Evolutionary conservation across 1,140 invertebrate genomes (phyloP).

Genomic region (Thaumetopoea pityocampa): DNA sequence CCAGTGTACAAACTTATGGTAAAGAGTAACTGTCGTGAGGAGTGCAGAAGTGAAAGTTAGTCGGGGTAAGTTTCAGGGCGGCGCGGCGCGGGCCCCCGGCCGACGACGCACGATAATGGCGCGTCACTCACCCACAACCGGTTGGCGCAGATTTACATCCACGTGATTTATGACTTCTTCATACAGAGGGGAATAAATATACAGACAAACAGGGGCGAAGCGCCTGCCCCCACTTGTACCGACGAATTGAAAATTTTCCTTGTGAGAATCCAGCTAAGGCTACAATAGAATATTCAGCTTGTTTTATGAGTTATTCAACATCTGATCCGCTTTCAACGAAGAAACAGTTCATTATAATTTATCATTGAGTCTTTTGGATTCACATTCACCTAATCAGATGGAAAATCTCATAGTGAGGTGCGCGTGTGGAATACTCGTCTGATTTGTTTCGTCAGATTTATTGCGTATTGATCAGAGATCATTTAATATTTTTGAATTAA

Average conservation of each 20-base stretch:
- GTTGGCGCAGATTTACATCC: constrained; percentile 73
- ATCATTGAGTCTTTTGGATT: constrained; percentile 8
- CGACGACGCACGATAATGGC: constrained; percentile 55
- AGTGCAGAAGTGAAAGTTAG: constrained; percentile 46
- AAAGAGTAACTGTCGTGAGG: constrained; percentile 39
- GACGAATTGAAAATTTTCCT: constrained; percentile 25
- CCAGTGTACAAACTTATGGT: constrained; percentile 47
- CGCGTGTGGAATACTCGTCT: too few species aligned
- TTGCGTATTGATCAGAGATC: too few species aligned
- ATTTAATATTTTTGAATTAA: too few species aligned
- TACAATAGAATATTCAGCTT: constrained; percentile 13
- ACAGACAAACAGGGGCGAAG: constrained; percentile 45
- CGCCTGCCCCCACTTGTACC: constrained; percentile 12
- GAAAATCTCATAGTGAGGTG: too few species aligned
- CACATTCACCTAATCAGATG: too few species aligned
- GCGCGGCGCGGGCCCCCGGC: constrained; percentile 28
- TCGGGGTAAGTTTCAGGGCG: constrained; percentile 51
- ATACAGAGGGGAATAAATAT: constrained; percentile 66
- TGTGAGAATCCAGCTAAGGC: constrained; percentile 16
- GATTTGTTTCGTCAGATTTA: too few species aligned
- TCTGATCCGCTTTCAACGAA: constrained; percentile 9
- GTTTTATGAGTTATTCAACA: constrained; percentile 10
- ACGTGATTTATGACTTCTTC: constrained; percentile 72
- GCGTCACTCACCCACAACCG: constrained; percentile 66
- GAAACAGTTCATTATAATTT: constrained; percentile 1